Conservation (phyloP, 2,797 vertebrate species). For the Channa striata region DNA sequence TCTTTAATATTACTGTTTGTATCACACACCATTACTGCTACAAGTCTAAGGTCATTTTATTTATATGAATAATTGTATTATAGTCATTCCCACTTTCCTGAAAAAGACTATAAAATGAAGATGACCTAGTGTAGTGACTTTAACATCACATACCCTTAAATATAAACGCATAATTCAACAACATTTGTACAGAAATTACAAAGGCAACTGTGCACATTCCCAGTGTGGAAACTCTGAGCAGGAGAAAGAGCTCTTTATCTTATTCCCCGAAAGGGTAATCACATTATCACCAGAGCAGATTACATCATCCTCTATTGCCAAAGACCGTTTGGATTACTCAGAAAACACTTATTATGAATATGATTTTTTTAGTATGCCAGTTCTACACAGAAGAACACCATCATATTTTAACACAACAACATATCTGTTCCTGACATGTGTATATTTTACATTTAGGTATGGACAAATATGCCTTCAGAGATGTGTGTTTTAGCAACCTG, state of each 20-base stretch:
- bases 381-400: background rate
- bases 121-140: too few species aligned
- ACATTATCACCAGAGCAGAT: conserved; percentile 34
- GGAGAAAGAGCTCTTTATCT: background rate
- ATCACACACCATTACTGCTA: too few species aligned
- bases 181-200: background rate
- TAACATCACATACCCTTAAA: too few species aligned
- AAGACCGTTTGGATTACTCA: background rate
- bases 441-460: background rate
- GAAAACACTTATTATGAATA: too few species aligned
- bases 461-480: background rate
- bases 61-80: too few species aligned
- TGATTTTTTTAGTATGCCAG: background rate
- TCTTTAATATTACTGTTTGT: too few species aligned
- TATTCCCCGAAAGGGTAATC: background rate
- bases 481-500: background rate
- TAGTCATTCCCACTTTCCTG: too few species aligned
- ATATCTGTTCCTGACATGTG: too few species aligned
- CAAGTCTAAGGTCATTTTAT: too few species aligned
- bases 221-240: too few species aligned
- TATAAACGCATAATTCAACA: background rate
- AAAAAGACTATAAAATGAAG: too few species aligned
- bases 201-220: too few species aligned
- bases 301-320: background rate
- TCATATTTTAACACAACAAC: background rate